These are phyloP conservation scores for Petrophora chlorosata DNA, from an alignment of 2,888 invertebrate genomes.

Conservation along the genomic window DNA sequence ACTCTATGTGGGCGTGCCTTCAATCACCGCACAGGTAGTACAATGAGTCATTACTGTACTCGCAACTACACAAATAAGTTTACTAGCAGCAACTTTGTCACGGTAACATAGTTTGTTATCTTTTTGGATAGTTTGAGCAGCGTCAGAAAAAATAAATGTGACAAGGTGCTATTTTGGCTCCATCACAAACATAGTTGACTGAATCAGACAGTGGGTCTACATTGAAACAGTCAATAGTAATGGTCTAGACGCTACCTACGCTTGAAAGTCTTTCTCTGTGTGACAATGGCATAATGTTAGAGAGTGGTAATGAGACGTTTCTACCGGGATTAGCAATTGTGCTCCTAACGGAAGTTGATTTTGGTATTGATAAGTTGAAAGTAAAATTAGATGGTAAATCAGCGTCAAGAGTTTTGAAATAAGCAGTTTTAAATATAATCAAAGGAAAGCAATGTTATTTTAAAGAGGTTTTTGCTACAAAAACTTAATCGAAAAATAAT, in stretches of 20 bases:
- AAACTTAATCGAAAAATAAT: slow-evolving; percentile 72
- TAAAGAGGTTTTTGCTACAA: slow-evolving; percentile 35
- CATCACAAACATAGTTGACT: not conserved
- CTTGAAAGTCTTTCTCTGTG: slow-evolving; percentile 45
- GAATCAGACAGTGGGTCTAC: slow-evolving; percentile 45
- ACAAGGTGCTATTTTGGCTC: slow-evolving; percentile 4
- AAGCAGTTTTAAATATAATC: not conserved
- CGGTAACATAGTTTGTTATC: not conserved
- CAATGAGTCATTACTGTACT: slow-evolving; percentile 63
- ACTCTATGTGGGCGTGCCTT: slow-evolving; percentile 62
- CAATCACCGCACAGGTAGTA: slow-evolving; percentile 53
- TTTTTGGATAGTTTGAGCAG: not conserved
- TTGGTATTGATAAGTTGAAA: slow-evolving; percentile 12
- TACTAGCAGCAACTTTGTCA: slow-evolving; percentile 22
- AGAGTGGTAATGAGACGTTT: slow-evolving; percentile 26
- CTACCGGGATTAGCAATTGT: slow-evolving; percentile 19
- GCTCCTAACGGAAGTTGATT: slow-evolving; percentile 29
- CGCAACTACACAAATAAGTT: not conserved
- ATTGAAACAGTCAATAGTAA: slow-evolving; percentile 37
- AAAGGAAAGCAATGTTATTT: slow-evolving; percentile 1
- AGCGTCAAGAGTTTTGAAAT: too few relatives aligned
- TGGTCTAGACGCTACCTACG: slow-evolving; percentile 55
- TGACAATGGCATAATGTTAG: slow-evolving; percentile 23
- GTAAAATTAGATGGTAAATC: not conserved
- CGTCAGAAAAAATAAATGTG: not conserved